phyloP scores from a whole-genome alignment of 2,888 invertebrate genomes.

The Cyrtodaria siliqua region DNA sequence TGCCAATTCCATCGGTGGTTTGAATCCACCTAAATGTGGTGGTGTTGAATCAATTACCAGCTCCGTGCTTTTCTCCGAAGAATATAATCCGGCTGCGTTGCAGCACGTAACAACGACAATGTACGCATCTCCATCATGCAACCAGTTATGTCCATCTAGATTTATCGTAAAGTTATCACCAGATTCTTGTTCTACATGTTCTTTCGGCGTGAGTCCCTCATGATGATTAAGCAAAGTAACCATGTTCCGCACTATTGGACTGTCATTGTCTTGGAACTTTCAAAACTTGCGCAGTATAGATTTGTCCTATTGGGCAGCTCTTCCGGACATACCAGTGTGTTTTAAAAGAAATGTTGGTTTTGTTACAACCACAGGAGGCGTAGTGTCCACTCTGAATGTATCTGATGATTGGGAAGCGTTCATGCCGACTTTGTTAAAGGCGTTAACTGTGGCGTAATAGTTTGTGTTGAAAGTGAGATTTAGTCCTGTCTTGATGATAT shows the following conservation, averaged over 20 bases:
- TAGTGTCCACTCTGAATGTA: constrained; percentile 39
- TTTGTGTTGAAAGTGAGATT: constrained; percentile 25
- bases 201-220: constrained; percentile 54
- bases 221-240: constrained; percentile 53
- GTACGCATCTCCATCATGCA: constrained; percentile 62
- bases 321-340: not conserved
- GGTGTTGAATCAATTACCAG: constrained; percentile 69
- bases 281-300: constrained; percentile 50
- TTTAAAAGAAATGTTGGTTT: constrained; percentile 20
- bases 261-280: constrained; percentile 55
- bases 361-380: constrained; percentile 24
- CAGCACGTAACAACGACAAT: constrained; percentile 53
- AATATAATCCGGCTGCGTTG: constrained; percentile 66
- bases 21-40: constrained; percentile 70
- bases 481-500: constrained; percentile 30
- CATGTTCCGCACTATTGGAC: constrained; percentile 48
- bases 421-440: constrained; percentile 33
- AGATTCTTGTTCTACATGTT: constrained; percentile 40
- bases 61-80: constrained; percentile 37
- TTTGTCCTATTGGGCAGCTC: constrained; percentile 47
- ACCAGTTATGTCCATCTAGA: constrained; percentile 35
- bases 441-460: constrained; percentile 53
- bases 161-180: constrained; percentile 42
- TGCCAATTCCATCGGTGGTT: constrained; percentile 50
- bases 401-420: constrained; percentile 38